These are phyloP conservation scores for Psilanteris sp. DNA, from an alignment of 1,140 invertebrate species.

Conservation along the genomic window DNA sequence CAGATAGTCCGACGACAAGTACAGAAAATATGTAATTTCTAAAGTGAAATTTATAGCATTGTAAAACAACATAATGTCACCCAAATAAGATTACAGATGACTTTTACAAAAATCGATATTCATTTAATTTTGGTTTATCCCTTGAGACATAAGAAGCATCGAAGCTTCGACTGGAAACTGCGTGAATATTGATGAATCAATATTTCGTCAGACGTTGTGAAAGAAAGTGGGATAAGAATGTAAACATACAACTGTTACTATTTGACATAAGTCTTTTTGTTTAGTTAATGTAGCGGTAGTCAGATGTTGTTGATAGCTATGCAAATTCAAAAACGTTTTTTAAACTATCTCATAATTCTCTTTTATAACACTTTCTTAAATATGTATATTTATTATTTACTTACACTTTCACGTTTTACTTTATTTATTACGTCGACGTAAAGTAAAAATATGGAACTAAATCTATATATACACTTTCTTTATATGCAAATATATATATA, in stretches of 20 bases:
- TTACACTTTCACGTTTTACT: too few relatives aligned
- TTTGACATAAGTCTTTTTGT: too few relatives aligned
- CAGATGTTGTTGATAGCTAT: too few relatives aligned
- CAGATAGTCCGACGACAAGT: not conserved
- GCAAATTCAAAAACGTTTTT: too few relatives aligned
- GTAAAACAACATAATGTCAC: slow-evolving; percentile 26
- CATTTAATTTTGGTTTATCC: slow-evolving; percentile 49
- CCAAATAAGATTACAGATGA: slow-evolving; percentile 42
- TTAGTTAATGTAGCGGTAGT: too few relatives aligned
- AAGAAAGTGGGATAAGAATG: slow-evolving; percentile 19
- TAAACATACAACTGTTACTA: not conserved
- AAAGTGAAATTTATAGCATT: slow-evolving; percentile 16
- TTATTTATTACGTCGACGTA: too few relatives aligned
- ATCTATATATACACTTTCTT: too few relatives aligned
- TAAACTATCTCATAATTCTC: too few relatives aligned
- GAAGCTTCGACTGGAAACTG: slow-evolving; percentile 17
- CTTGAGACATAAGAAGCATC: slow-evolving; percentile 21
- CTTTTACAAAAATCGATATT: slow-evolving; percentile 45
- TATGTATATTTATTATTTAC: too few relatives aligned
- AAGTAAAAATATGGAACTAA: too few relatives aligned
- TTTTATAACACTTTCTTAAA: too few relatives aligned
- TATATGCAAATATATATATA: too few relatives aligned
- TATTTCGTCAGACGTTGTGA: slow-evolving; percentile 30
- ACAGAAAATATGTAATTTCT: slow-evolving; percentile 8
- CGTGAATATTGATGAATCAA: slow-evolving; percentile 54